These are phyloP conservation scores for Coboldia fuscipes DNA, from an alignment of 1,140 invertebrate species.

Conservation along the genomic window DNA sequence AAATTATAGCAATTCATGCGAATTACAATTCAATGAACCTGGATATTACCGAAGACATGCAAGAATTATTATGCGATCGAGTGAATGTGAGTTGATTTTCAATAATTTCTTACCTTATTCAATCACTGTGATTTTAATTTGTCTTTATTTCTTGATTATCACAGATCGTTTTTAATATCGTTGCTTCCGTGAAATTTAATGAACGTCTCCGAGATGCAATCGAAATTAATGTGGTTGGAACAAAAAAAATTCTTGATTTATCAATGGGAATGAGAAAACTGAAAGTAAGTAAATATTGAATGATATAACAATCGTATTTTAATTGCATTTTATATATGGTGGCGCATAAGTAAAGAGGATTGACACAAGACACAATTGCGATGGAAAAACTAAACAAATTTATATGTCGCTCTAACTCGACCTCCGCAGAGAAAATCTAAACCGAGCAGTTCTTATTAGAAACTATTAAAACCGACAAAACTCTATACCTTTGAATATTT, in stretches of 20 bases:
- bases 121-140: no score
- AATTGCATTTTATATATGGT: no score
- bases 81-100: conserved; percentile 16
- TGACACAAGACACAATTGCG: no score
- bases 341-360: no score
- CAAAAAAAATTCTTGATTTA: conserved; percentile 31
- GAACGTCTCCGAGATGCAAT: conserved; percentile 44
- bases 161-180: conserved; percentile 65
- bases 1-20: conserved; percentile 56
- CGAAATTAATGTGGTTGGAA: conserved; percentile 35
- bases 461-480: no score
- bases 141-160: conserved; percentile 8
- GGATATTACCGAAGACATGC: conserved; percentile 31
- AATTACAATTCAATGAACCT: conserved; percentile 64
- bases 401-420: no score
- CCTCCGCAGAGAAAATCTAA: no score
- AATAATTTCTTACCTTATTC: no score
- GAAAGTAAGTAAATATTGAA: conserved; percentile 30
- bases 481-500: no score
- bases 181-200: conserved; percentile 77
- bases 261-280: conserved; percentile 39
- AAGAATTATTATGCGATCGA: conserved; percentile 16
- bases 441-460: no score
- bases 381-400: no score
- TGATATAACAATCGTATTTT: no score